Evolutionary conservation across 2,113 vertebrate species (phyloP).

Genomic region (Megalops atlanticus): DNA sequence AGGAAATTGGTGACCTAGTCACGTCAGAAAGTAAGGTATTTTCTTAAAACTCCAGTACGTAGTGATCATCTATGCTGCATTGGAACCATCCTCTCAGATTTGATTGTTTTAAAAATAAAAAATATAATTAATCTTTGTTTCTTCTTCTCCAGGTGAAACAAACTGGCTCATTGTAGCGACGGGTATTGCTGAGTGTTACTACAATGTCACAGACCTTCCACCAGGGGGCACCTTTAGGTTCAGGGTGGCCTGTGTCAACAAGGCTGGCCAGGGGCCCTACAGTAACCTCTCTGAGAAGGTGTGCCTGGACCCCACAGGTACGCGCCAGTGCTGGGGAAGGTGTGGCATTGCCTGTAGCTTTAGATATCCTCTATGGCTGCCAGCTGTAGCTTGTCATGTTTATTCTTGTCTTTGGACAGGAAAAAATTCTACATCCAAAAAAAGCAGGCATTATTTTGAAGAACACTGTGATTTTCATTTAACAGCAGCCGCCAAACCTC

Average conservation of each 20-base stretch:
- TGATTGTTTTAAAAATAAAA: too few species aligned
- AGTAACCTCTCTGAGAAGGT: constrained; percentile 83
- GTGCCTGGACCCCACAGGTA: constrained; percentile 76
- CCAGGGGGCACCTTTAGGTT: constrained; percentile 75
- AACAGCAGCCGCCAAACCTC: constrained; percentile 70
- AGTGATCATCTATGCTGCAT: too few species aligned
- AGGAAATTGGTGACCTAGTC: too few species aligned
- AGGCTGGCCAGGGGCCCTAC: constrained; percentile 93
- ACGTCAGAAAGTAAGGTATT: not conserved
- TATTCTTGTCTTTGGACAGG: not conserved
- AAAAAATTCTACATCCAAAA: constrained; percentile 21
- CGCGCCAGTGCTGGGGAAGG: not conserved
- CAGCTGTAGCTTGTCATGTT: not conserved
- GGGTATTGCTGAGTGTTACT: constrained; percentile 88
- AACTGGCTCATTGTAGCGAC: constrained; percentile 85
- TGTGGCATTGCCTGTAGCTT: not conserved
- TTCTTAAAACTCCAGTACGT: not conserved
- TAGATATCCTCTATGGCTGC: too few species aligned
- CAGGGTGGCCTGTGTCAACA: constrained; percentile 93
- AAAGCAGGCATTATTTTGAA: not conserved
- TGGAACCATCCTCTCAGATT: too few species aligned
- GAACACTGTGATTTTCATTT: constrained; percentile 6
- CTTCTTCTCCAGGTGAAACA: constrained; percentile 72
- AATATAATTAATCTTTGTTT: not conserved
- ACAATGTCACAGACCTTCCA: constrained; percentile 85